phyloP scores from a whole-genome alignment of 2,888 invertebrate species.

The Platycnemis pennipes region DNA sequence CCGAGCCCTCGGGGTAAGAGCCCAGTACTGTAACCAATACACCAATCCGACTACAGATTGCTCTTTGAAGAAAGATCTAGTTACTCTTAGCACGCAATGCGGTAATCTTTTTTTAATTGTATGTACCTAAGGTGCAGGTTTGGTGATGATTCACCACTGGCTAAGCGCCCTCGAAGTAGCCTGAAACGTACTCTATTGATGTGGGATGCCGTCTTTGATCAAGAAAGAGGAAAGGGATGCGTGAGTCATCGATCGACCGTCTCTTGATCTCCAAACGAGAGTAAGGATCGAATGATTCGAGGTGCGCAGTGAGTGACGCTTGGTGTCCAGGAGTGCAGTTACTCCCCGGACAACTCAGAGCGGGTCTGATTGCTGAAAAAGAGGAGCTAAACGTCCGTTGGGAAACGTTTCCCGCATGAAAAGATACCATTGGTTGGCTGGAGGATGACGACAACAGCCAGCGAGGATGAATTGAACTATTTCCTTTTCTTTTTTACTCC shows the following conservation, averaged over 20 bases:
- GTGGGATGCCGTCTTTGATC: too few species aligned
- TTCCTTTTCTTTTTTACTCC: not conserved
- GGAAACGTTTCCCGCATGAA: not conserved
- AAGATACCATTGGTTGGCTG: not conserved
- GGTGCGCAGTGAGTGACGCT: not conserved
- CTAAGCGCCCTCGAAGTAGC: too few species aligned
- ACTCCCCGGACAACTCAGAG: not conserved
- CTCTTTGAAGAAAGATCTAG: too few species aligned
- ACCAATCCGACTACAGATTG: too few species aligned
- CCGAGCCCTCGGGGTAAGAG: too few species aligned
- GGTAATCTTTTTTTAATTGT: too few species aligned
- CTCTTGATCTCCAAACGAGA: not conserved
- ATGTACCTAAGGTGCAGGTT: too few species aligned
- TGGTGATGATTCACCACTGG: too few species aligned
- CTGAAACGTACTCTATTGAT: too few species aligned
- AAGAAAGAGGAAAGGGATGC: not conserved
- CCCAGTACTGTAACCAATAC: too few species aligned
- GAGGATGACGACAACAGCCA: conserved; percentile 22
- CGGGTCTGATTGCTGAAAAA: not conserved
- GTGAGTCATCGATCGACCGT: not conserved
- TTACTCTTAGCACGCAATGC: too few species aligned
- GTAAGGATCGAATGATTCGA: not conserved
- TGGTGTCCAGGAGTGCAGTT: not conserved
- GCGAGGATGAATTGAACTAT: conserved; percentile 47
- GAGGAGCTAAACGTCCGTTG: not conserved